Evolutionary conservation across 2,113 vertebrate species (phyloP).

Genomic region (Eurypyga helias): DNA sequence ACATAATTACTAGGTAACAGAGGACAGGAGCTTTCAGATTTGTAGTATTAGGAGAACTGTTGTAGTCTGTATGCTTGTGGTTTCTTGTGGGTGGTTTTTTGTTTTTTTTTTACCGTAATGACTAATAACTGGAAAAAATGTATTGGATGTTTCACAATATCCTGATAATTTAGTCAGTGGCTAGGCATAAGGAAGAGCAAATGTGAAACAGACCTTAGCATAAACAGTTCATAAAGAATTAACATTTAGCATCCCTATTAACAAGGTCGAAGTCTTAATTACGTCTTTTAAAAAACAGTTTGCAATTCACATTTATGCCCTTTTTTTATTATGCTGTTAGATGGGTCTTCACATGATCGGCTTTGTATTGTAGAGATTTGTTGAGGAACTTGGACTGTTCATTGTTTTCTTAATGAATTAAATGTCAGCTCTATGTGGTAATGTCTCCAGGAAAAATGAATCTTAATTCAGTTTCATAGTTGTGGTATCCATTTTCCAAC

Average conservation of each 20-base stretch:
- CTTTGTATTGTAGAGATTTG: background rate
- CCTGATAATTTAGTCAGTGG: background rate
- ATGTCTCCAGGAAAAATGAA: background rate
- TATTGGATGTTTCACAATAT: background rate
- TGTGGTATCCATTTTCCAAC: slow-evolving; percentile 14
- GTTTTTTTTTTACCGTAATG: background rate
- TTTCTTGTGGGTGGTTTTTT: background rate
- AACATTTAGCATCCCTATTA: slow-evolving; percentile 14
- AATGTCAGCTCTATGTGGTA: background rate
- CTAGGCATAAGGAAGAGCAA: background rate
- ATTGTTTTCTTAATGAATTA: background rate
- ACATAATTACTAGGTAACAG: background rate
- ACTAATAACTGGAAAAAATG: background rate
- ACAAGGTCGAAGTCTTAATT: background rate
- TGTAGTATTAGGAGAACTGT: background rate
- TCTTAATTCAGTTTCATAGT: background rate
- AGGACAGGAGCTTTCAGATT: background rate
- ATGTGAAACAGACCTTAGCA: background rate
- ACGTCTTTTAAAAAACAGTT: background rate
- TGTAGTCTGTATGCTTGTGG: background rate
- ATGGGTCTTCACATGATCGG: background rate
- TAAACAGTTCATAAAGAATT: slow-evolving; percentile 5
- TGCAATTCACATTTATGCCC: background rate
- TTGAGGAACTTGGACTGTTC: background rate
- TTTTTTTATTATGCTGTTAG: background rate